Evolutionary conservation across 2,113 vertebrate species (phyloP).

Genomic region (Stercorarius parasiticus): DNA sequence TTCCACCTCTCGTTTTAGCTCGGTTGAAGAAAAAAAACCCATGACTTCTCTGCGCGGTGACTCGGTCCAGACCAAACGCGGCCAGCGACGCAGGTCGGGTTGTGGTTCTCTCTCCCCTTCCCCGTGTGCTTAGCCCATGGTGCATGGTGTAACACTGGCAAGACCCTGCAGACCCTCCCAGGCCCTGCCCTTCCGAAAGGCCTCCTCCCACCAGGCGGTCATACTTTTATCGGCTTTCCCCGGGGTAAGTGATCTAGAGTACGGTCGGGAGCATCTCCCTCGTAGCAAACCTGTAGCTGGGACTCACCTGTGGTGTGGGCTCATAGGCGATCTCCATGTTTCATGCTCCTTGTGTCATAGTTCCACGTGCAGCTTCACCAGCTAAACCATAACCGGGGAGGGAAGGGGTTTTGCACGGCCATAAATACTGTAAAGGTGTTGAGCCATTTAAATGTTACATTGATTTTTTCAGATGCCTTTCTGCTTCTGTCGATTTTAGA

Average conservation of each 20-base stretch:
- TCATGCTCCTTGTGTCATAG: background rate
- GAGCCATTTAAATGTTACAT: constrained; percentile 34
- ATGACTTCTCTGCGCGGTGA: background rate
- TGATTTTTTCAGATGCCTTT: constrained; percentile 64
- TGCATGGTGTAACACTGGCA: constrained; percentile 40
- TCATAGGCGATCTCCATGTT: background rate
- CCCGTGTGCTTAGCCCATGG: constrained; percentile 23
- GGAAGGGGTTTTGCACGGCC: background rate
- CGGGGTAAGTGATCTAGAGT: background rate
- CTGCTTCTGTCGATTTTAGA: constrained; percentile 59
- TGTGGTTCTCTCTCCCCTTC: background rate
- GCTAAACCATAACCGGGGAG: background rate
- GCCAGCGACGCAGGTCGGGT: background rate
- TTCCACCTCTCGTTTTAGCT: background rate
- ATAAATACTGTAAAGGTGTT: background rate
- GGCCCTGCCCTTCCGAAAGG: background rate
- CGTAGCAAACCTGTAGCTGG: background rate
- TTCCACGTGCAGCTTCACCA: background rate
- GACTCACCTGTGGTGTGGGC: background rate
- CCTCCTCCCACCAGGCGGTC: background rate
- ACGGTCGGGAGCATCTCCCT: background rate
- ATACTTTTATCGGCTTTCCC: background rate
- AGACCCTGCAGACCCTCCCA: background rate
- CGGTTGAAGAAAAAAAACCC: background rate
- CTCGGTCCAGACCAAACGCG: background rate